Evolutionary conservation across 1,140 invertebrate genomes (phyloP), one percentile per base, ranked within the genome.

Genomic region (Sminthurides bifidus): DNA sequence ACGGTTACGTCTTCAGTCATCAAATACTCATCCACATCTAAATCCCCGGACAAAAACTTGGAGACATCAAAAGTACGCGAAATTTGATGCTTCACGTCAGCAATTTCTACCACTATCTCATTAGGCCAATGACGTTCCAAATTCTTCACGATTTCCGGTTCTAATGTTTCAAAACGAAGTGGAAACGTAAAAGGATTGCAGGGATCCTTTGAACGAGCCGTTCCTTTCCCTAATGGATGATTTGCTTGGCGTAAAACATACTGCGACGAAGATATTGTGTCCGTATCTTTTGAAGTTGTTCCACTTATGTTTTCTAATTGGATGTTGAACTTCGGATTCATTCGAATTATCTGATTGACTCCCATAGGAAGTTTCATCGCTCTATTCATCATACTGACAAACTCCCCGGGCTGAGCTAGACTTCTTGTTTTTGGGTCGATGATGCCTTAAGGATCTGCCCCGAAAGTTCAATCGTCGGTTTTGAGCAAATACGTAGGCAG

Each of bases 301-400:
- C n/a, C n/a, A n/a, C n/a, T n/a, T n/a, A n/a, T n/a, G n/a, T 6
- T 19, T 21, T 43, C 41, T 19, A 43, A 19, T 14, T 17, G 15
- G 24, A 43, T 43, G 17, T 43, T 43, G 17, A 19, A 43, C 21
- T 43, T 43, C 24, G 41, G 41, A 43, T 43, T 43, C 24, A 43
- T 43, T 17, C 41, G 41, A 8, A 43, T 23, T 10, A 43, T 43
- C 21, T 43, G 15, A 23, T 43, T 43, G 6, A 43, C 17, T 21
- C 41, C 41, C n/a, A 23, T 15, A 43, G 41, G 41, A 10, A 15
- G 6, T 17, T 15, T 23, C 21, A 43, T 17, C 24, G 41, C n/a
- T 6, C 41, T 15, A 43, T 43, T 43, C 10, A 43, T 10, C 41
- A 43, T 43, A 10, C 21, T 6, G 10, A 43, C n/a, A 19, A 43